Percentiles rank a stretch among this genome's conserved stretches.
These are phyloP conservation scores for Pseudorhiza aurosa DNA, from an alignment of 30 jellyfish, hydroid and myxozoan species.

Conservation along the genomic window DNA sequence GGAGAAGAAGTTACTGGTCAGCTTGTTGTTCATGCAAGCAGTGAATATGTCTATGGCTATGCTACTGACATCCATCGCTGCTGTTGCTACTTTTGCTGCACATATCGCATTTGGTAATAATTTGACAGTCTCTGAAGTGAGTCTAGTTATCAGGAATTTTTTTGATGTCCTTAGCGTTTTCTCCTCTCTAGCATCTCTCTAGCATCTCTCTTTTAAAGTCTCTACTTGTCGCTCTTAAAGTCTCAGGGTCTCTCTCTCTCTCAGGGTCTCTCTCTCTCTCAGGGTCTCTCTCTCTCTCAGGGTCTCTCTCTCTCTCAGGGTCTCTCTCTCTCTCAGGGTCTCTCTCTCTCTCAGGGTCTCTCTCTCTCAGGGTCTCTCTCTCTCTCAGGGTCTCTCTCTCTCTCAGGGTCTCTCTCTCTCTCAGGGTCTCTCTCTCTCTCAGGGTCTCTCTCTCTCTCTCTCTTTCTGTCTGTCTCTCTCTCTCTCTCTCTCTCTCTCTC, in stretches of 20 bases:
- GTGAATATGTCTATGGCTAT: constrained; percentile 49
- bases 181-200: too few species aligned
- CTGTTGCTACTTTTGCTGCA: constrained; percentile 65
- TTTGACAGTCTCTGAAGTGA: constrained; percentile 71
- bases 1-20: constrained; percentile 50
- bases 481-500: too few species aligned
- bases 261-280: not conserved
- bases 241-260: not conserved
- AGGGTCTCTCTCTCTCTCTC: too few species aligned
- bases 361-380: too few species aligned
- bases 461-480: too few species aligned
- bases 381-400: too few species aligned
- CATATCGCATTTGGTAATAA: constrained; percentile 68
- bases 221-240: not conserved
- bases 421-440: too few species aligned
- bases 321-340: not conserved
- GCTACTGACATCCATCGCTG: constrained; percentile 46
- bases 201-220: not conserved
- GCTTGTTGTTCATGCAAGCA: constrained; percentile 44
- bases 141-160: too few species aligned
- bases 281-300: not conserved
- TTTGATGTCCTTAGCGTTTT: too few species aligned
- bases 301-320: not conserved
- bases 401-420: too few species aligned
- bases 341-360: too few species aligned